A percentile compares a stretch with the other conserved stretches of the same genome.
These are phyloP conservation scores for Gymnoscopelus braueri DNA, from an alignment of 2,797 vertebrate genomes.

Conservation along the genomic window DNA sequence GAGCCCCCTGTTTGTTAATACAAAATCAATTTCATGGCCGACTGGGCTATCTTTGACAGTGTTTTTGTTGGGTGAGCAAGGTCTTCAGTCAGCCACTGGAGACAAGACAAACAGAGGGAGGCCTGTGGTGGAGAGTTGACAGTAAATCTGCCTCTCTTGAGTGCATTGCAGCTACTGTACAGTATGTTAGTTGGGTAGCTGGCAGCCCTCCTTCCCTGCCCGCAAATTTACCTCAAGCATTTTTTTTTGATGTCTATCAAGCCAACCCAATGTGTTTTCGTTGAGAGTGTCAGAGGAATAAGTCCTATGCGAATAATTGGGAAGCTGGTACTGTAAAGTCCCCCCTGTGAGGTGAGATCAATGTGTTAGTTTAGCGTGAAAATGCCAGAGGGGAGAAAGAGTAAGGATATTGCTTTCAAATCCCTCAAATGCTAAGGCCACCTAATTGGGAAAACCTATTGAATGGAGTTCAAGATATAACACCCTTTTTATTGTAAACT, in stretches of 20 bases:
- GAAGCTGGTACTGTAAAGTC: conserved; percentile 62
- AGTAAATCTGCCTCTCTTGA: conserved; percentile 64
- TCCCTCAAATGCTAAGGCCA: conserved; percentile 38
- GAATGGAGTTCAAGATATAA: conserved; percentile 45
- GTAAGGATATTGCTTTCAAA: conserved; percentile 48
- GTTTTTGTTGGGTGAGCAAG: conserved; percentile 75
- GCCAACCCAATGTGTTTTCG: conserved; percentile 48
- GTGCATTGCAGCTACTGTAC: conserved; percentile 32
- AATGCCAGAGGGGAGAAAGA: conserved; percentile 49
- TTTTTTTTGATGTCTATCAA: conserved; percentile 61
- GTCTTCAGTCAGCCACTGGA: conserved; percentile 74
- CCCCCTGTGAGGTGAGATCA: conserved; percentile 60
- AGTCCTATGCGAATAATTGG: conserved; percentile 65
- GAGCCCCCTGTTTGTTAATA: conserved; percentile 95
- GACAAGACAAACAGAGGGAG: conserved; percentile 64
- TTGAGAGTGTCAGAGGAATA: conserved; percentile 65
- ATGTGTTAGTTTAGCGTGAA: conserved; percentile 52
- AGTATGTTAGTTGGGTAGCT: conserved; percentile 40
- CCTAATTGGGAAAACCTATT: conserved; percentile 63
- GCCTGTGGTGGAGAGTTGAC: conserved; percentile 39
- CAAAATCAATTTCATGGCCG: conserved; percentile 99
- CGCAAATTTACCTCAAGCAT: conserved; percentile 59
- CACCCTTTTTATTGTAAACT: conserved; percentile 38
- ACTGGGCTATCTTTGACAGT: conserved; percentile 86
- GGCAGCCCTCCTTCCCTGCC: conserved; percentile 59